Conservation (phyloP, 2,888 invertebrate genomes). For the Luffia ferchaultella region DNA sequence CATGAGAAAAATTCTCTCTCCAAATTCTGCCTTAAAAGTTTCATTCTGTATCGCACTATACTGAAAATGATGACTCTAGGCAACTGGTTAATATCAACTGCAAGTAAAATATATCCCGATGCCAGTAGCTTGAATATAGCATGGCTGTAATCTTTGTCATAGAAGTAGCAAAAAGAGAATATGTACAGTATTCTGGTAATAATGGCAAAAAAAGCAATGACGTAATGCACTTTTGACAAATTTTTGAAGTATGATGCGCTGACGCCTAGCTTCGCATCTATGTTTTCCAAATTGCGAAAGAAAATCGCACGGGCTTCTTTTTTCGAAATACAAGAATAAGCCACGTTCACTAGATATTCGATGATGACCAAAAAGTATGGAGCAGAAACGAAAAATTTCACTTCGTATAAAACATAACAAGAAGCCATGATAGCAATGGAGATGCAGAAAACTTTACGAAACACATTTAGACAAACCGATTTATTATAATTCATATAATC, state of each 20-base stretch:
- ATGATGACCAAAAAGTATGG: constrained; percentile 7
- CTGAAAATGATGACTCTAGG: constrained; percentile 9
- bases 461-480: background rate
- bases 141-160: constrained; percentile 4
- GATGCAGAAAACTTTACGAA: background rate
- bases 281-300: constrained; percentile 4
- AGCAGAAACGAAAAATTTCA: background rate
- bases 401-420: background rate
- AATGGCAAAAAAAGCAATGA: constrained; percentile 2
- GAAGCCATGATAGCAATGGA: background rate
- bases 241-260: constrained; percentile 2
- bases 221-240: constrained; percentile 2
- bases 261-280: constrained; percentile 8
- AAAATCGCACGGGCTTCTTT: background rate
- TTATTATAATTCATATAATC: background rate
- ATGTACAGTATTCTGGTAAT: constrained; percentile 7
- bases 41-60: constrained; percentile 7
- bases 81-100: constrained; percentile 9
- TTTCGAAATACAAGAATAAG: constrained; percentile 1
- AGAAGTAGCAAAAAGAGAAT: constrained; percentile 7
- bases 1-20: constrained; percentile 2
- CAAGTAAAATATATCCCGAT: constrained; percentile 7
- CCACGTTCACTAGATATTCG: constrained; percentile 9
- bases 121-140: constrained; percentile 2
- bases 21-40: constrained; percentile 6